Evolutionary conservation across 2,888 invertebrate species (phyloP).

Genomic region (Eilema depressum): DNA sequence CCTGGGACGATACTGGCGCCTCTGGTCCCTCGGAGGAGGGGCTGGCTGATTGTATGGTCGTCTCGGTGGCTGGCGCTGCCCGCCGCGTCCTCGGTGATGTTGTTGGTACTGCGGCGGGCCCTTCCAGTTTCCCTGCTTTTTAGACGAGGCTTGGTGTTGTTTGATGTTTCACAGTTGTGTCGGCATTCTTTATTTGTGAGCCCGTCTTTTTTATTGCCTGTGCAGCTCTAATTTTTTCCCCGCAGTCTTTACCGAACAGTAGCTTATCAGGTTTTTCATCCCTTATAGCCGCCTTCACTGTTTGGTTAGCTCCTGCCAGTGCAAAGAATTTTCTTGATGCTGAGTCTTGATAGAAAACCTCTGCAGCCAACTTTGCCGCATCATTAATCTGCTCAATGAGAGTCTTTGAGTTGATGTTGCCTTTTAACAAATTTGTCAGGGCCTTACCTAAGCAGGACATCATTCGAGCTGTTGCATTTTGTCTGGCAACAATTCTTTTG

Average conservation of each 20-base stretch:
- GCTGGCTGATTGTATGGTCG: slow-evolving; percentile 1
- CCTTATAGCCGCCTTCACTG: neutral
- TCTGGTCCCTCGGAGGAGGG: neutral
- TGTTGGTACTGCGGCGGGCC: neutral
- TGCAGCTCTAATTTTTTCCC: neutral
- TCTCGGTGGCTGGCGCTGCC: neutral
- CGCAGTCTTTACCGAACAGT: neutral
- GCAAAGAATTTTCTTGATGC: slow-evolving; percentile 22
- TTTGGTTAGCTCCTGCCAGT: slow-evolving; percentile 3
- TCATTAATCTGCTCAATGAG: slow-evolving; percentile 16
- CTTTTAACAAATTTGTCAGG: slow-evolving; percentile 17
- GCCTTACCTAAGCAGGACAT: slow-evolving; percentile 15
- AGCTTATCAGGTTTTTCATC: neutral
- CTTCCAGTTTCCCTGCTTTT: slow-evolving; percentile 1
- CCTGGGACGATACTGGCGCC: neutral
- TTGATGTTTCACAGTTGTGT: neutral
- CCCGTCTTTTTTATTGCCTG: neutral
- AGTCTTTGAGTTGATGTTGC: slow-evolving; percentile 14
- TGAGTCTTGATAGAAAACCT: slow-evolving; percentile 18
- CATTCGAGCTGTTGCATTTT: slow-evolving; percentile 12
- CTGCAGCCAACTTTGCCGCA: slow-evolving; percentile 17
- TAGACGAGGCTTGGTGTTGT: neutral
- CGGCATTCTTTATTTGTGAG: neutral
- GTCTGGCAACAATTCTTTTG: slow-evolving; percentile 16
- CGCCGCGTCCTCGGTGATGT: neutral